Conservation (phyloP, 2,888 invertebrate species). For the Acrobasis suavella region DNA sequence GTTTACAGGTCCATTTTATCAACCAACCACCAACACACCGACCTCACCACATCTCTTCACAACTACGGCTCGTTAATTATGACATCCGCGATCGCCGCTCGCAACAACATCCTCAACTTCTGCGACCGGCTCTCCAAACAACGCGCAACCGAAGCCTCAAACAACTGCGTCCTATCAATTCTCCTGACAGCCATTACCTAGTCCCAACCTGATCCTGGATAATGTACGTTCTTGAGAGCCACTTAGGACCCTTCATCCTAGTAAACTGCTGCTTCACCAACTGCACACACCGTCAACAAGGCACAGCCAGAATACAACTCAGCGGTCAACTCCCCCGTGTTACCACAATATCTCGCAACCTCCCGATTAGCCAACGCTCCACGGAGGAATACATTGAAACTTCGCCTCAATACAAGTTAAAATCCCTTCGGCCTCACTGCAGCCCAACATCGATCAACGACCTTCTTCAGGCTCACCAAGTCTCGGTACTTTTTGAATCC, state of each 20-base stretch:
- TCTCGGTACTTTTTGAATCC: constrained; percentile 80
- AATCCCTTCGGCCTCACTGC: constrained; percentile 75
- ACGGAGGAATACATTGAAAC: constrained; percentile 67
- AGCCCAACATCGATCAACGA: constrained; percentile 67
- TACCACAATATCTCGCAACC: constrained; percentile 65
- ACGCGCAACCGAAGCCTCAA: constrained; percentile 71
- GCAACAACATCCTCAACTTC: constrained; percentile 70
- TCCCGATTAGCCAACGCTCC: constrained; percentile 62
- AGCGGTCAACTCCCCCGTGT: constrained; percentile 59
- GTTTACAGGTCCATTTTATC: constrained; percentile 83
- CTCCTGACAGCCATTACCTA: constrained; percentile 75
- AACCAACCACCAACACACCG: constrained; percentile 82
- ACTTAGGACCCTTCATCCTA: constrained; percentile 60
- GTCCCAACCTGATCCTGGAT: constrained; percentile 55
- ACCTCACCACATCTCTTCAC: constrained; percentile 81
- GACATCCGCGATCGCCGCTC: constrained; percentile 75
- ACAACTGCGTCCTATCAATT: constrained; percentile 65
- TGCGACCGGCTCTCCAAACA: constrained; percentile 72
- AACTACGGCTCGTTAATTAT: constrained; percentile 76
- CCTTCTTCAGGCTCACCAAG: constrained; percentile 72
- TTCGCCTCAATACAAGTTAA: constrained; percentile 56
- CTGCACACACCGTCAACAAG: constrained; percentile 71
- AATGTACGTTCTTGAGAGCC: constrained; percentile 50
- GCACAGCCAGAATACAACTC: constrained; percentile 60
- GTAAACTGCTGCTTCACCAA: constrained; percentile 60